Evolutionary conservation across 1,140 invertebrate species (phyloP), one percentile per base, ranked within the genome.

Genomic region (Scaptomyza hsui): DNA sequence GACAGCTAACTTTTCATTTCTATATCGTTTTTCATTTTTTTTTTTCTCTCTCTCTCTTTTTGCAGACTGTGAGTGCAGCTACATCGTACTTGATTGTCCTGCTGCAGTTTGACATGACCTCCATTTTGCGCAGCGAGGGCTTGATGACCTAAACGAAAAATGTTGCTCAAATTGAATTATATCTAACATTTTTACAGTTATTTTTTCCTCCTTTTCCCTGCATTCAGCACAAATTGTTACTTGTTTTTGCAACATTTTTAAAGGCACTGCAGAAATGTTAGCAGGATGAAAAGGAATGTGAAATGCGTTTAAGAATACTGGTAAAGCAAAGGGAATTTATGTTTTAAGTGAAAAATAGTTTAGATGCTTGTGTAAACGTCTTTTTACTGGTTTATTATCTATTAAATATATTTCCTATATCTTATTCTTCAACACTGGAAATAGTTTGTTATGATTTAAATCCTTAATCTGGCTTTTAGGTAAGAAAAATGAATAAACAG

Each of bases 1-100:
- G 21, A 47, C 18, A 19, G 19, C 15, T 13, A 3, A 10, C 9
- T 56, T 18, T 39, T 4, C 13, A 3, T 3, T 12, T 45, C 32
- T 16, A 35, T 53, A 61, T 13, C 15, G 1, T 48, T 35, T 18
- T 52, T 42, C 0, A 7, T 12, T 15, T 15, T 10, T 19, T 48
- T 12, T 26, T n/a, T 64, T 57, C 10, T 63, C n/a, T n/a, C n/a
- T n/a, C n/a, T n/a, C n/a, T n/a, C n/a, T 60, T 35, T 52, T 80
- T 89, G 1, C 55, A 91, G 91, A 90, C 90, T 47, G 85, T 91
- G 1, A 91, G 89, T 49, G 91, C 91, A 9, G 91, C 90, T 45
- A 91, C 91, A 10, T 91, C 91, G 4, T 91, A 91, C 61, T 73
- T 91, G 35, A 91, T 91, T 72, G 91, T 91, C 37, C 56, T 91